Conservation (phyloP, 2,113 vertebrate genomes). For the Anoura caudifer region DNA sequence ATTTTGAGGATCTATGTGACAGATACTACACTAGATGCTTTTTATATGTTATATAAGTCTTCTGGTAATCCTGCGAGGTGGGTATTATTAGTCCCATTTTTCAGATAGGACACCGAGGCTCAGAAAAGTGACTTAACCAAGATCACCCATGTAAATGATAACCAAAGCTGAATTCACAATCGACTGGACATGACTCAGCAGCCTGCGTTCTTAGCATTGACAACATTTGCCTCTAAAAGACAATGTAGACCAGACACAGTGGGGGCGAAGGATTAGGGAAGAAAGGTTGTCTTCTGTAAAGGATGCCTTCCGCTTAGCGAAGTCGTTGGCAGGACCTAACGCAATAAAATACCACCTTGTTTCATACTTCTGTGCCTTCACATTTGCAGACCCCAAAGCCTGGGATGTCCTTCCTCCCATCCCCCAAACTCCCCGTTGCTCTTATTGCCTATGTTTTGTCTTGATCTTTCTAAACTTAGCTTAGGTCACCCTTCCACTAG, state of each 20-base stretch:
- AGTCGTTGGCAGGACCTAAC: background rate
- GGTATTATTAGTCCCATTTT: background rate
- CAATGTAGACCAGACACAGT: background rate
- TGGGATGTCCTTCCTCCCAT: background rate
- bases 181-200: background rate
- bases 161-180: background rate
- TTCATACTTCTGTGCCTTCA: background rate
- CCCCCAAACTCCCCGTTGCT: background rate
- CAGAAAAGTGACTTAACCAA: slow-evolving; percentile 42
- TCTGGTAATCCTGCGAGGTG: background rate
- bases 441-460: background rate
- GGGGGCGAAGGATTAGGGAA: background rate
- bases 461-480: background rate
- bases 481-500: background rate
- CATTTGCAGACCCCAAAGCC: background rate
- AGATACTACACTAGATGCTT: background rate
- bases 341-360: background rate
- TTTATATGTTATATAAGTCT: background rate
- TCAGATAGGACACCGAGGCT: background rate
- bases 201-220: background rate
- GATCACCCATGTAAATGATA: background rate
- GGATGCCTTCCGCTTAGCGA: background rate
- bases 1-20: background rate
- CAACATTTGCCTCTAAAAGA: background rate
- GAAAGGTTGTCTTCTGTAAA: background rate